phyloP scores from a whole-genome alignment of 2,888 invertebrate genomes.

The Agrochola lota region DNA sequence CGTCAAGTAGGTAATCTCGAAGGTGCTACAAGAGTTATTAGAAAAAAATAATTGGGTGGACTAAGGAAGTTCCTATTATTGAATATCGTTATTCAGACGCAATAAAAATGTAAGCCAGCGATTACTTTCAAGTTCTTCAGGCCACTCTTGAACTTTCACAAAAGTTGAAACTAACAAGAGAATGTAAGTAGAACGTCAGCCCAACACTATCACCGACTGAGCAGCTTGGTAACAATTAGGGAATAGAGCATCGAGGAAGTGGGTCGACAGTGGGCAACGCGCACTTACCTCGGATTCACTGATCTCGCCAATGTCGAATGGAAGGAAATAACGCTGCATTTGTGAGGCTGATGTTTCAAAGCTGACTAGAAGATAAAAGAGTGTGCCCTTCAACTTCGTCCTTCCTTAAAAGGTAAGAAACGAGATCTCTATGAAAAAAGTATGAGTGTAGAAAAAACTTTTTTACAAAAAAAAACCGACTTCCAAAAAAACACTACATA shows the following conservation, averaged over 20 bases:
- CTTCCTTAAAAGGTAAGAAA: not conserved
- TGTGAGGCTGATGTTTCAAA: not conserved
- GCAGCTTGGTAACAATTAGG: conserved; percentile 47
- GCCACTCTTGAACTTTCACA: not conserved
- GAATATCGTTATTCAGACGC: not conserved
- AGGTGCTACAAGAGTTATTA: not conserved
- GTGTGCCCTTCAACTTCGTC: too few species aligned
- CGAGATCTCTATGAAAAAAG: not conserved
- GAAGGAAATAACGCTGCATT: not conserved
- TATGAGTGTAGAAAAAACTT: not conserved
- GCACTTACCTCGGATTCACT: conserved; percentile 16
- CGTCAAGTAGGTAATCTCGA: not conserved
- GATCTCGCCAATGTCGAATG: conserved; percentile 4
- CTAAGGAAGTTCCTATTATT: not conserved
- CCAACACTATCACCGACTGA: conserved; percentile 19
- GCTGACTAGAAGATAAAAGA: not conserved
- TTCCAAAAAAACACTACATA: too few species aligned
- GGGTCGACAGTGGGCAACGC: conserved; percentile 33
- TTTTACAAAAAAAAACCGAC: too few species aligned
- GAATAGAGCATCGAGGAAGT: conserved; percentile 46
- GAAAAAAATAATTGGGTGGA: not conserved
- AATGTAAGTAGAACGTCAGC: conserved; percentile 8
- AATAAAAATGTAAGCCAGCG: not conserved
- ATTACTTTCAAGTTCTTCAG: not conserved
- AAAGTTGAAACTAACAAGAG: not conserved